Base-by-base conservation (phyloP, 1,140 invertebrate species). In the Melanaphis sacchari region DNA sequence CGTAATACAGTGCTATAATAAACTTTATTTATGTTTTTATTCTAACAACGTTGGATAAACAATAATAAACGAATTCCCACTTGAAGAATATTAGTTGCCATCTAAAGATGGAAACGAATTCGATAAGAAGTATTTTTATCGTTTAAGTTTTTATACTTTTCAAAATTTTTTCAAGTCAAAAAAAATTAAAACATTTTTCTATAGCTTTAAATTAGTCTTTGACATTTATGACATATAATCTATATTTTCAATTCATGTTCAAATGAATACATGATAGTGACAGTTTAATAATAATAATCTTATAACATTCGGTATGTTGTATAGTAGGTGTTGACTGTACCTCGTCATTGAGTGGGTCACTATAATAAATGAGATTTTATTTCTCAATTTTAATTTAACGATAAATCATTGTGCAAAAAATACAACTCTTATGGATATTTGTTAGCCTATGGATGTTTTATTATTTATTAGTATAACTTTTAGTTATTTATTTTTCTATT, bases 11-110 rank as follows among this genome's bases (percentile, higher is more conserved):
- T 4, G 59, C 31, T n/a, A 76, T 76, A 76, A 76, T 76, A 76
- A 66, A 76, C 59, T 76, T 76, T n/a, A n/a, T 76, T n/a, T 76
- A 76, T 76, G 59, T n/a, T 76, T n/a, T 76, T 76, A 76, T 76
- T 76, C 31, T 76, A 76, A 76, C 4, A n/a, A 76, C n/a, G 59
- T 76, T 76, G 15, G 15, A 41, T n/a, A 76, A 31, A 38, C 8
- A 15, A 43, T 43, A 59, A 24, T 43, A 91, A 91, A 46, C 7
- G 38, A 41, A 91, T 91, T 91, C 90, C 90, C 59, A 40, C 31
- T 59, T 26, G 59, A 66, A 6, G 40, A 91, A 91, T 91, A 91
- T 66, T 43, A 43, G 26, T 43, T 8, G 40, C 21, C 54, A 26
- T 31, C 9, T 22, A 1, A 26, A 40, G 24, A 26, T 15, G 81